Evolutionary conservation across 1,140 invertebrate genomes (phyloP), one percentile per base, ranked within the genome.

Genomic region (Rhyzopertha dominica): DNA sequence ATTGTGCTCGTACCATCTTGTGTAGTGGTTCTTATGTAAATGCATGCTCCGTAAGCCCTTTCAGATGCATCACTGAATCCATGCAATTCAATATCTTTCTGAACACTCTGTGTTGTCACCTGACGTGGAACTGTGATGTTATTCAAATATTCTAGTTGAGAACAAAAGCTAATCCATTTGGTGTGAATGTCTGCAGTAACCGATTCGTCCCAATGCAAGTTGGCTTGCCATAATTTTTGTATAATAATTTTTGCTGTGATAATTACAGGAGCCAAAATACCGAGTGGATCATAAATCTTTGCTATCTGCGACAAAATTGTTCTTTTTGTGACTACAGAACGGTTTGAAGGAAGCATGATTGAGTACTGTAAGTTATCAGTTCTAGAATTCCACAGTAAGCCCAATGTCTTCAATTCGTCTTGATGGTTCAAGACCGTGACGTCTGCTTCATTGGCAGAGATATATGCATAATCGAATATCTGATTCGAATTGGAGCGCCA

Each of bases 241-340:
- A 72, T 26, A 2, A 71, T 39, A 1, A 67, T 55, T 51, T 72
- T 71, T 14, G 57, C 55, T 10, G 38, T 47, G 5, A 69, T 56
- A 3, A 54, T 58, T n/a, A 65, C 31, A 12, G 67, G 63, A 18
- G 49, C 47, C 7, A 68, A 16, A 5, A 58, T 37, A 32, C 56
- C 53, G 7, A 58, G 36, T 2, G 49, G 53, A 32, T 56, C 54
- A 26, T 51, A 60, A 3, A 30, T 42, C 4, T 18, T 17, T 9
- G 58, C 52, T 5, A 60, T 38, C 8, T 32, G 30, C 1, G 58
- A 59, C 16, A 62, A 41, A 16, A 62, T 51, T 3, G 32, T 26
- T 4, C 59, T 45, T 40, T 61, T 59, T 20, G 49, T 59, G 7
- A 58, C 17, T n/a, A 30, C 42, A 3, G 36, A 26, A 16, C 45